Conservation (phyloP, 2,113 vertebrate species). For the Motacilla alba region DNA sequence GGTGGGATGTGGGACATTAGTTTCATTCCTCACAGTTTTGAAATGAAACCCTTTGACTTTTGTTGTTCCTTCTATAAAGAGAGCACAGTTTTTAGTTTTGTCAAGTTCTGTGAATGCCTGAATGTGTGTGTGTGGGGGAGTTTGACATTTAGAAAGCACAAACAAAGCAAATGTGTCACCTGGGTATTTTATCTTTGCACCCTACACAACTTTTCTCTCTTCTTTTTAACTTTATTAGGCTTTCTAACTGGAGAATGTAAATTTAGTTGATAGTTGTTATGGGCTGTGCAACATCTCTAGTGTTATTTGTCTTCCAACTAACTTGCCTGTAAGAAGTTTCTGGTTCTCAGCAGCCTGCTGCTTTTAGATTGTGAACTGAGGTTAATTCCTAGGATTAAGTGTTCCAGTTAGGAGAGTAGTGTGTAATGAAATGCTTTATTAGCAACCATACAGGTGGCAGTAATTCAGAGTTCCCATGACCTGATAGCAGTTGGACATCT, state of each 20-base stretch:
- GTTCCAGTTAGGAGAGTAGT: neutral
- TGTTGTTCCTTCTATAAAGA: slow-evolving; percentile 54
- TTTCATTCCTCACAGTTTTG: slow-evolving; percentile 64
- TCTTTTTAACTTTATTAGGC: neutral
- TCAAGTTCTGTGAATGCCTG: slow-evolving; percentile 20
- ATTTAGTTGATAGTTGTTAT: neutral
- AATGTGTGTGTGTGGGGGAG: slow-evolving; percentile 24
- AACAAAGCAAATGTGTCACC: slow-evolving; percentile 48
- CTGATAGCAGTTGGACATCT: neutral
- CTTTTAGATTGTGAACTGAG: neutral
- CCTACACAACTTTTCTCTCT: neutral
- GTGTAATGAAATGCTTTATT: neutral
- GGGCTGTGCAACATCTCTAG: neutral
- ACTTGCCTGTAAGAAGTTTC: neutral
- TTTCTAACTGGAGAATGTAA: neutral
- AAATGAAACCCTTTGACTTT: slow-evolving; percentile 59
- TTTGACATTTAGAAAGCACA: slow-evolving; percentile 59
- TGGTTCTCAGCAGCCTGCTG: neutral
- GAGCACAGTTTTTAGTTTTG: slow-evolving; percentile 56
- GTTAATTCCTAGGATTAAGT: neutral
- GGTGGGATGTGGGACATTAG: slow-evolving; percentile 56
- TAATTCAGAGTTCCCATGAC: neutral
- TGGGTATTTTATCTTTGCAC: slow-evolving; percentile 21
- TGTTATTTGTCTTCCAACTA: neutral
- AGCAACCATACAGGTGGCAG: neutral